Base-by-base conservation (phyloP, 2,888 invertebrate species). In the Blomia tropicalis region DNA sequence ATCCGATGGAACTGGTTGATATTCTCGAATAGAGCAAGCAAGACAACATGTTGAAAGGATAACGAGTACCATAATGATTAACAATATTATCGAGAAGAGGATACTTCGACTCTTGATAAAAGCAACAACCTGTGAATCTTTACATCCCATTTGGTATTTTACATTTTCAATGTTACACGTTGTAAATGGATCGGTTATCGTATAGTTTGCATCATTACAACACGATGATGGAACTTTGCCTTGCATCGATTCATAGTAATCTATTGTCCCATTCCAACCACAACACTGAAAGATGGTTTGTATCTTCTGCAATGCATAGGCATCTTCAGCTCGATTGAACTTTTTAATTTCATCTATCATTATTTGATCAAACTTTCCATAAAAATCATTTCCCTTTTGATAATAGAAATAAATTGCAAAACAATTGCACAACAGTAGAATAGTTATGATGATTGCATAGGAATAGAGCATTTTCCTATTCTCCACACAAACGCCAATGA, bases 231-330 rank as follows among this genome's bases (percentile, higher is more conserved):
- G 56, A 4, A 30, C 2, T 3, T 56, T 30, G 4, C 3, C 27
- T 3, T 14, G 2, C 14, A 2, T 2, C 11, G 27, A 27, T 14
- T 11, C 11, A 22, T 2, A 2, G 29, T 29, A 56, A 25, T 56
- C 56, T 11, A 11, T 19, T 1, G 19, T 11, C 2, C 31, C 29
- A 14, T 56, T 30, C 3, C 25, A 56, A 31, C 56, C 56, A 25
- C 56, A 56, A 11, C 56, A 56, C 17, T 27, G 29, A 3, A 56
- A 30, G 14, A 32, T 14, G 17, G 14, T 56, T 27, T 56, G 56
- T n/a, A 56, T 36, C 56, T 19, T 7, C 29, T 56, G 56, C 3
- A 56, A 23, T 14, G 29, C 56, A 31, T 56, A 56, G 3, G 56
- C 2, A n/a, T n/a, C n/a, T n/a, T n/a, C n/a, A n/a, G n/a, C n/a